These are phyloP conservation scores for Macrobrachium nipponense DNA, from an alignment of 1,140 invertebrate species.

Conservation along the genomic window DNA sequence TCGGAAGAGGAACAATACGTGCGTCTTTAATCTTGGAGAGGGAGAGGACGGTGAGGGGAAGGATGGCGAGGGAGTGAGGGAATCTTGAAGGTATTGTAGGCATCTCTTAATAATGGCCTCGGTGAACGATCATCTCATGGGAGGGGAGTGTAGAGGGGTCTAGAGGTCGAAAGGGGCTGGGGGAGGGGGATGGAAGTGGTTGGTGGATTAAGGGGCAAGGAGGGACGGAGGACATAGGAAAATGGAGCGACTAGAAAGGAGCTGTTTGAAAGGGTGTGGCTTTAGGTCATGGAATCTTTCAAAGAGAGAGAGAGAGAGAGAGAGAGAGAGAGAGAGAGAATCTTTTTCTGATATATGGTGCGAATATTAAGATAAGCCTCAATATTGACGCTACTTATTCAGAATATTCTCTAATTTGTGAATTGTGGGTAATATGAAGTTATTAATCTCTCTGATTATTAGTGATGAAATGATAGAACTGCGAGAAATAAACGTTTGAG, in stretches of 20 bases:
- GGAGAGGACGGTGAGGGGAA: slow-evolving; percentile 5
- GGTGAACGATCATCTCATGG: background rate
- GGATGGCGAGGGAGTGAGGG: slow-evolving; percentile 25
- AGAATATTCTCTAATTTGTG: too few relatives aligned
- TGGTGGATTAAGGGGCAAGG: background rate
- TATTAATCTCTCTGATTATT: too few relatives aligned
- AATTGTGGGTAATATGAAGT: too few relatives aligned
- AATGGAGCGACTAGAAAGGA: background rate
- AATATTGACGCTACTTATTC: too few relatives aligned
- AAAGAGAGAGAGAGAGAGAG: background rate
- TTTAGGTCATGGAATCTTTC: background rate
- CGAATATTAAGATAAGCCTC: too few relatives aligned
- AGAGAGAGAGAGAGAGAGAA: background rate
- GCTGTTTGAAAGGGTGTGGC: background rate
- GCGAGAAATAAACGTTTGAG: too few relatives aligned
- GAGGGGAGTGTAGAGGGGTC: slow-evolving; percentile 6
- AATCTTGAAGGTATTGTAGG: slow-evolving; percentile 38
- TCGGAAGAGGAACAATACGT: slow-evolving; percentile 14
- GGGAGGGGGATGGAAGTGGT: background rate
- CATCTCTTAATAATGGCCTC: slow-evolving; percentile 33
- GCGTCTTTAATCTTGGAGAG: slow-evolving; percentile 27
- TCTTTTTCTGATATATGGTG: background rate
- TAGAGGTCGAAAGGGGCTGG: background rate
- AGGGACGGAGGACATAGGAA: background rate
- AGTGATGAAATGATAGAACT: too few relatives aligned